Evolutionary conservation across 2,113 vertebrate genomes (phyloP), one percentile per base, ranked within the genome.

Genomic region (Morphnarchus princeps): DNA sequence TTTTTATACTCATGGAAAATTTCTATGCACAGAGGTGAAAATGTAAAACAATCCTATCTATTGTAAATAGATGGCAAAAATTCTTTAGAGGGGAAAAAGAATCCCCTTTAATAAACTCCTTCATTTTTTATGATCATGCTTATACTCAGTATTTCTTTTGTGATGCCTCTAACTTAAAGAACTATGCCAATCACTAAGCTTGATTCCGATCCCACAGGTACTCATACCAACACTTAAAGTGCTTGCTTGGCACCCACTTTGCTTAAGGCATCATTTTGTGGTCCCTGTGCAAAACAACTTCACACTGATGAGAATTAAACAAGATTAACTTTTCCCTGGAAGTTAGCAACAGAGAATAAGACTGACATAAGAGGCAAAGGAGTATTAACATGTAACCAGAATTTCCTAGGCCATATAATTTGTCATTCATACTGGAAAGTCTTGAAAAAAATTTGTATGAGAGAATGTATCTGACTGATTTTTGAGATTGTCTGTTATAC

Each of bases 21-120:
- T 88, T 96, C 82, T 42, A 16, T 92, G 88, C 67, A 85, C 82
- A 94, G 85, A 95, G 97, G 93, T 96, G 90, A 96, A 97, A 93
- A 95, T 90, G 85, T 93, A 95, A 92, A 94, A 26, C 82, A 92
- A 95, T 94, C 63, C 47, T 63, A n/a, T 73, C 76, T 83, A 67
- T 90, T 92, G 89, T 95, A 97, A 93, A 96, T 97, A 93, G 57
- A 89, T 58, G 38, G 67, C 59, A 92, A 89, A 92, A 89, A 63
- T 22, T 81, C 38, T 63, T 90, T 28, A 29, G 18, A 77, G 42
- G n/a, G 34, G 58, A 84, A 63, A 82, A 82, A 94, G 62, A 16
- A 80, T 58, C 40, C 45, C 58, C 50, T 80, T 92, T 73, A 88
- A 69, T 90, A 82, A 88, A 80, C 40, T 82, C 36, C 42, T 78